These are phyloP conservation scores for Cettia cetti DNA, from an alignment of 2,113 vertebrate species.

Conservation along the genomic window DNA sequence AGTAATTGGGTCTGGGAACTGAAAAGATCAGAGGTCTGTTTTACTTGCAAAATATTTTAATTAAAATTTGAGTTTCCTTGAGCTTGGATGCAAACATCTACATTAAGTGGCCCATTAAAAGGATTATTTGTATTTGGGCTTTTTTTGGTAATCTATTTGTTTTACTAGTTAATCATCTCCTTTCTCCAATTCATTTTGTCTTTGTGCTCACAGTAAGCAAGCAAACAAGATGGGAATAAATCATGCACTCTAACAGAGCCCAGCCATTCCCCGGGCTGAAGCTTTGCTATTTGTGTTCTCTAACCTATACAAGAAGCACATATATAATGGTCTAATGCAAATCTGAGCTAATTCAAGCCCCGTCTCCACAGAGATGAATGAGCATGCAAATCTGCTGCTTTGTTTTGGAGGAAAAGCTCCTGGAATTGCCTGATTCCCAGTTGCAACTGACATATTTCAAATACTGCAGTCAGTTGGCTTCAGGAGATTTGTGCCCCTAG, in stretches of 20 bases:
- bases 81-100: slow-evolving; percentile 40
- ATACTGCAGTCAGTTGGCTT: background rate
- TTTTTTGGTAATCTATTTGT: background rate
- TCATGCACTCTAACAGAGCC: background rate
- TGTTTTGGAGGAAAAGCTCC: slow-evolving; percentile 46
- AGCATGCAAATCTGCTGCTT: slow-evolving; percentile 35
- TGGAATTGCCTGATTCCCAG: slow-evolving; percentile 33
- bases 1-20: background rate
- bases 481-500: background rate
- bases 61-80: slow-evolving; percentile 65
- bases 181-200: slow-evolving; percentile 6
- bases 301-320: background rate
- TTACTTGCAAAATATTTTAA: slow-evolving; percentile 61
- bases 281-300: slow-evolving; percentile 19
- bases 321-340: slow-evolving; percentile 5
- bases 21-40: slow-evolving; percentile 25
- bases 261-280: background rate
- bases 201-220: slow-evolving; percentile 25
- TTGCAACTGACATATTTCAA: slow-evolving; percentile 26
- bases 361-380: slow-evolving; percentile 39
- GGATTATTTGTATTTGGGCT: slow-evolving; percentile 27
- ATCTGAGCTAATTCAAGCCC: slow-evolving; percentile 46
- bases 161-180: slow-evolving; percentile 18
- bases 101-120: slow-evolving; percentile 15
- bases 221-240: background rate